Conservation (phyloP, 2,113 vertebrate genomes). For the Serinus canaria region DNA sequence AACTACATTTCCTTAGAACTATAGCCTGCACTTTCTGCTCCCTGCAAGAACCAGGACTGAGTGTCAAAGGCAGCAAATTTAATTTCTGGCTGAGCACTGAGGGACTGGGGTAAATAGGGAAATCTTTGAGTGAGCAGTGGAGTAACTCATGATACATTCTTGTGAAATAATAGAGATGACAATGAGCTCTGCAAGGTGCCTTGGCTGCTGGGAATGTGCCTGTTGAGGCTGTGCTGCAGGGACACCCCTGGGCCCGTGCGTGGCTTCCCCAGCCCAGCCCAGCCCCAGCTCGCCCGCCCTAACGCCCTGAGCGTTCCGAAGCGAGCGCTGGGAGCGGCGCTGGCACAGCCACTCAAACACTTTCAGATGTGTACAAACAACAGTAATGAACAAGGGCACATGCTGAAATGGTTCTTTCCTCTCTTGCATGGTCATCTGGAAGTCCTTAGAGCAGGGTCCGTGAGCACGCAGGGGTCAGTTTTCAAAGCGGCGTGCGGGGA, state of each 20-base stretch:
- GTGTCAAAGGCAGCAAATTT: not conserved
- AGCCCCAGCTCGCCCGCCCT: not conserved
- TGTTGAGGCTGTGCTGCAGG: not conserved
- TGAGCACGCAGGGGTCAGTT: slow-evolving; percentile 54
- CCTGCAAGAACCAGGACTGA: not conserved
- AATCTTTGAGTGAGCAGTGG: fast-evolving
- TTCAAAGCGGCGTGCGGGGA: slow-evolving; percentile 53
- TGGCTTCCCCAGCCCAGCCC: not conserved
- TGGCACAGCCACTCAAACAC: not conserved
- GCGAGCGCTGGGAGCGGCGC: not conserved
- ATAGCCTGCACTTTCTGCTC: not conserved
- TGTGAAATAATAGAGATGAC: not conserved
- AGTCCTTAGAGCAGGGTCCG: slow-evolving; percentile 63
- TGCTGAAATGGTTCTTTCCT: slow-evolving; percentile 44
- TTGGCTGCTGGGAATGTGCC: not conserved
- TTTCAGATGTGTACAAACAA: slow-evolving; percentile 65
- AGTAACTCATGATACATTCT: fast-evolving
- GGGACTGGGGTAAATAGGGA: not conserved
- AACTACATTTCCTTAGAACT: not conserved
- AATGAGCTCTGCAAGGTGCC: not conserved
- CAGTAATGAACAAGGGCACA: slow-evolving; percentile 20
- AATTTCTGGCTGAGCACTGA: not conserved
- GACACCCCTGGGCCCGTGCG: not conserved
- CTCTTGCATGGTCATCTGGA: slow-evolving; percentile 51
- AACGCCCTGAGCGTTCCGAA: not conserved